Evolutionary conservation across 2,797 vertebrate genomes (phyloP), one percentile per base, ranked within the genome.

Genomic region (Chiroxiphia lanceolata): DNA sequence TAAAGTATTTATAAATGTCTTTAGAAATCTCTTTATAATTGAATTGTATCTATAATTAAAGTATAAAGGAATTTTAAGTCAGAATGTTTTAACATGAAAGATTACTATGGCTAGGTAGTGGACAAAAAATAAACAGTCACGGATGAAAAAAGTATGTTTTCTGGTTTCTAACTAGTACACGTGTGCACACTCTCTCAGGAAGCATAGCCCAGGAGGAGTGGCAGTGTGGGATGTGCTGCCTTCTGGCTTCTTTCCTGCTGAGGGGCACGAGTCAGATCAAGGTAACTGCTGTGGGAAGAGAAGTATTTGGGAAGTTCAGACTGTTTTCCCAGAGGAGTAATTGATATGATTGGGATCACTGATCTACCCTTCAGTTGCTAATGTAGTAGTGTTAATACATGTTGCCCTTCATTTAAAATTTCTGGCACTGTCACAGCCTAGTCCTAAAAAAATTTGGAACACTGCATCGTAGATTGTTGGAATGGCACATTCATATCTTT

Each of bases 181-280:
- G 11, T 18, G 22, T 3, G 6, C 25, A 17, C 23, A 6, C 19
- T 10, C 13, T 17, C 25, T 40, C 0, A 0, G 47, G 51, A 59
- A 44, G 60, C 6, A 3, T 3, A n/a, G 48, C 9, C 44, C 26
- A 14, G 42, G 42, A 78, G 26, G 3, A 15, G 7, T 2, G 5
- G 11, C 0, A 6, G 9, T 21, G 11, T 82, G 63, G 50, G 75
- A 26, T 82, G 27, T 47, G 27, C 8, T 89, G 61, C 31, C 16
- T 80, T 56, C 40, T 82, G 47, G 9, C 25, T 77, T 64, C 74
- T 33, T 12, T 80, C 11, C 45, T 19, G 9, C 51, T 40, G 5
- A 1, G 4, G 18, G 48, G 15, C 40, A 86, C 19, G 13, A 12
- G 27, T 10, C 1, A 1, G 13, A 22, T 16, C 27, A 51, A 40